Evolutionary conservation across 2,888 invertebrate species (phyloP).

Genomic region (Luperina testacea): DNA sequence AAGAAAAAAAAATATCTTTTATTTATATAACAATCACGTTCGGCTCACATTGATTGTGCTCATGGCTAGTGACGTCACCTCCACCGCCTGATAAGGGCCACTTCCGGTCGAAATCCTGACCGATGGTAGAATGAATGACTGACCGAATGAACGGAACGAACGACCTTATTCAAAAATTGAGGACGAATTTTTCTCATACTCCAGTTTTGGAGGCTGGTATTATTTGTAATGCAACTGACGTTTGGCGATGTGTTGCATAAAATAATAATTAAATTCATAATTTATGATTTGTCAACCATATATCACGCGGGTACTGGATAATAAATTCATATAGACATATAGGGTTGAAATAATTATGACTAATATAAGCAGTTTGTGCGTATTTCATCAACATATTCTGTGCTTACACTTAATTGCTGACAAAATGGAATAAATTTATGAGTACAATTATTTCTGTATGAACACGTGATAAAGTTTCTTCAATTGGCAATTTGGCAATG

Average conservation of each 20-base stretch:
- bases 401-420: slow-evolving; percentile 49
- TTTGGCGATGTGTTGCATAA: slow-evolving; percentile 55
- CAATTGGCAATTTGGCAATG: not conserved
- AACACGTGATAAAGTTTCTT: slow-evolving; percentile 8
- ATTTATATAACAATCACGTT: slow-evolving; percentile 89
- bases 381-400: slow-evolving; percentile 37
- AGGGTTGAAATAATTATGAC: slow-evolving; percentile 62
- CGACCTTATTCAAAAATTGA: slow-evolving; percentile 73
- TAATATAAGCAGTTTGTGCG: slow-evolving; percentile 36
- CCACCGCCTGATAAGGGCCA: slow-evolving; percentile 87
- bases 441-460: slow-evolving; percentile 16
- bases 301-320: slow-evolving; percentile 33
- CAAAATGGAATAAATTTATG: slow-evolving; percentile 49
- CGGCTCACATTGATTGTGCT: slow-evolving; percentile 81
- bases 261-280: slow-evolving; percentile 65
- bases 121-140: slow-evolving; percentile 73
- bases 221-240: slow-evolving; percentile 53
- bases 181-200: slow-evolving; percentile 63
- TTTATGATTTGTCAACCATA: slow-evolving; percentile 65
- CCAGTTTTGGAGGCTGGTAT: slow-evolving; percentile 44
- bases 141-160: slow-evolving; percentile 71
- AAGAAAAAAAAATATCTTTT: slow-evolving; percentile 76
- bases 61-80: slow-evolving; percentile 83
- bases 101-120: slow-evolving; percentile 87
- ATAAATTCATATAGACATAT: slow-evolving; percentile 60